Evolutionary conservation across 92 coral and sea anemone genomes (phyloP).

Genomic region (Bergia sp.): DNA sequence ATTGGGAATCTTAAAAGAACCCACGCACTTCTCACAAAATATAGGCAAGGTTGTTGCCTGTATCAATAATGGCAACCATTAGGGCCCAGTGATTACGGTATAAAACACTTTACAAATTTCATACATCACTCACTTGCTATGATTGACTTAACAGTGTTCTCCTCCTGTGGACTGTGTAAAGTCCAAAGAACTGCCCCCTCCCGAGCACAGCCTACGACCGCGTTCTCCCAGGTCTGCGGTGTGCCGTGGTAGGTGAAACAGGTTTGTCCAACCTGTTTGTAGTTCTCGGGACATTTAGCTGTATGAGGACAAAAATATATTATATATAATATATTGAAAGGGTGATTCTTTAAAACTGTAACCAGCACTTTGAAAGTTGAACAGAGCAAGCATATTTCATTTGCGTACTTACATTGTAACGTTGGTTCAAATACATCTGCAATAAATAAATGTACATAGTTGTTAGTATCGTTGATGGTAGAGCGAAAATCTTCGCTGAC

Average conservation of each 20-base stretch:
- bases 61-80: too few species aligned
- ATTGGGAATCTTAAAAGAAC: too few species aligned
- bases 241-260: constrained; percentile 60
- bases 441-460: not conserved
- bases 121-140: constrained; percentile 40
- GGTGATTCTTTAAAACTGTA: too few species aligned
- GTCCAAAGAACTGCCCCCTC: constrained; percentile 78
- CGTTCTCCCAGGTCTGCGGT: constrained; percentile 74
- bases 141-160: constrained; percentile 49
- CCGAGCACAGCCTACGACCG: constrained; percentile 70
- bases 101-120: not conserved
- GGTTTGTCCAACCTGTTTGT: constrained; percentile 51
- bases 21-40: too few species aligned
- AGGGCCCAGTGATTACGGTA: not conserved
- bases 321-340: too few species aligned
- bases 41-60: too few species aligned
- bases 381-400: too few species aligned
- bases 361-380: not conserved
- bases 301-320: not conserved
- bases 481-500: too few species aligned
- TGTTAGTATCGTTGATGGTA: not conserved
- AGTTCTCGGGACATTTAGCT: constrained; percentile 71
- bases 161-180: constrained; percentile 59
- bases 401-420: constrained; percentile 46
- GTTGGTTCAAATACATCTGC: constrained; percentile 56